These are phyloP conservation scores for Gonatopus flavifemur DNA, from an alignment of 1,140 invertebrate species.

Conservation along the genomic window DNA sequence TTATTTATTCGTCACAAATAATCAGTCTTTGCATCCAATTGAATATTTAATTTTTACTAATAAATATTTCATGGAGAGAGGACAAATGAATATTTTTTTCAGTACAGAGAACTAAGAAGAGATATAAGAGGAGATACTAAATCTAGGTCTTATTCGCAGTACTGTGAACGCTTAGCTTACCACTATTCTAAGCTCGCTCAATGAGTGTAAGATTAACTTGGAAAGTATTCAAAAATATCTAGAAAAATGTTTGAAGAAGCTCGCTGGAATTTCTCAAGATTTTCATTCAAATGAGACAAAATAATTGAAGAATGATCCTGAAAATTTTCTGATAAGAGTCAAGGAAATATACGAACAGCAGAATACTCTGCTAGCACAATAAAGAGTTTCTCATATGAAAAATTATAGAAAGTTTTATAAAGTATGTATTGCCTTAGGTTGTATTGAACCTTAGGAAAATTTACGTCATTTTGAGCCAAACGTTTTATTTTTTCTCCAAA, in stretches of 20 bases:
- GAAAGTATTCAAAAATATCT: neutral
- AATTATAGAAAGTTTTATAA: neutral
- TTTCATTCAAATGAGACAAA: neutral
- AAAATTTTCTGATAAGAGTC: neutral
- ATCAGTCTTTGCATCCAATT: no score
- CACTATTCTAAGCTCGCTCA: neutral
- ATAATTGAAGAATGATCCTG: neutral
- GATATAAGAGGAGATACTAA: neutral
- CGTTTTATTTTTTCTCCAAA: constrained; percentile 2
- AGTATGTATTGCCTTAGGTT: neutral
- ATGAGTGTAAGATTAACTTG: neutral
- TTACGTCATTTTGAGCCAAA: no score
- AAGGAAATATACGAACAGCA: neutral
- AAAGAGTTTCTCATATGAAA: neutral
- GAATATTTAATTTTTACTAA: no score
- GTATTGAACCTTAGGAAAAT: constrained; percentile 3
- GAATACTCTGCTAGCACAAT: neutral
- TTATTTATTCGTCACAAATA: no score
- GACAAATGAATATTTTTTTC: no score
- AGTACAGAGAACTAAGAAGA: neutral
- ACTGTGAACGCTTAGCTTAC: constrained; percentile 1
- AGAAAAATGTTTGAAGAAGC: neutral
- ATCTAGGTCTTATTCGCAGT: neutral
- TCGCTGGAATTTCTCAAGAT: neutral
- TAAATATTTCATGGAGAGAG: no score